Conservation (phyloP, 2,888 invertebrate species). For the Mantis religiosa region DNA sequence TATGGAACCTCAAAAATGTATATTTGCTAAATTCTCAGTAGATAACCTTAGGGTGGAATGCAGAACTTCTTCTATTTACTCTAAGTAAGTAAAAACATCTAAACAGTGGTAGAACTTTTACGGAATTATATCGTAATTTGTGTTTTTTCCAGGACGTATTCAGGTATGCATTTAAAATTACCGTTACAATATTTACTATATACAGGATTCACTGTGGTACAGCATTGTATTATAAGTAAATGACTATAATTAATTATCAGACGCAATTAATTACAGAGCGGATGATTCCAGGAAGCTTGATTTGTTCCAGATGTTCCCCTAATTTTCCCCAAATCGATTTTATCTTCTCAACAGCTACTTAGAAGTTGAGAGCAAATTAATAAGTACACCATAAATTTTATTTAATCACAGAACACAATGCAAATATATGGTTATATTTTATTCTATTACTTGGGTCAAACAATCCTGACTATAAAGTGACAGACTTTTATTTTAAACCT, state of each 20-base stretch:
- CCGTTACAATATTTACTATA: no score
- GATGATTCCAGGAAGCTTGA: not conserved
- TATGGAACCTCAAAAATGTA: no score
- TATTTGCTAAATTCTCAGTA: no score
- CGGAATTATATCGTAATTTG: no score
- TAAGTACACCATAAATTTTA: not conserved
- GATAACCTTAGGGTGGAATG: no score
- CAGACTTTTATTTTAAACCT: not conserved
- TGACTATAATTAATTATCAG: not conserved
- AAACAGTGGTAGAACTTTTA: no score
- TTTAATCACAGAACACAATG: not conserved
- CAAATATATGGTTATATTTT: not conserved
- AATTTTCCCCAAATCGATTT: not conserved
- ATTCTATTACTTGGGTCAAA: not conserved
- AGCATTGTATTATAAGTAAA: not conserved
- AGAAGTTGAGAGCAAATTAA: not conserved
- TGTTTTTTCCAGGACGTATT: no score
- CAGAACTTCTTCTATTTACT: no score
- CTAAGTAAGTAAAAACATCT: no score
- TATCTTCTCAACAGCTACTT: not conserved
- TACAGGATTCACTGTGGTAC: no score
- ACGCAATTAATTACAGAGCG: not conserved
- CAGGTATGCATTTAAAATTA: no score
- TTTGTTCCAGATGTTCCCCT: not conserved
- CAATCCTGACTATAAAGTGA: not conserved